phyloP scores from a whole-genome alignment of 64 coral and sea anemone genomes.

The Porites lutea region DNA sequence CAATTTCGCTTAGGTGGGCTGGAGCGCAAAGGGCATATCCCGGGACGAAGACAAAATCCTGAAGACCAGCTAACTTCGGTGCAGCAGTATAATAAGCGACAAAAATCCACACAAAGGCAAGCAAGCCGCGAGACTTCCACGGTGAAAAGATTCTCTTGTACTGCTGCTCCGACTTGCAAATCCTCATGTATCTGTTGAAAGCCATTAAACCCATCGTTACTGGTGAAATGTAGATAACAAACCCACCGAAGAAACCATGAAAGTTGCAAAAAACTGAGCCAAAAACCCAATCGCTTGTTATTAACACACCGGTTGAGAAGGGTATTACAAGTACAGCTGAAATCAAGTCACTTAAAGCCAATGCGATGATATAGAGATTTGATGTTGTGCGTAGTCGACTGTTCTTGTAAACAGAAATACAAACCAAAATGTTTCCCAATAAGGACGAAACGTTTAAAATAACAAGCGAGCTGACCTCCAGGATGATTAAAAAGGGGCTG shows the following conservation, averaged over 20 bases:
- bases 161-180: background rate
- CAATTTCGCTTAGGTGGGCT: background rate
- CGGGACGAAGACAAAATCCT: background rate
- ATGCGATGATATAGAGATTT: background rate
- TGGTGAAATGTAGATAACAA: background rate
- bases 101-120: background rate
- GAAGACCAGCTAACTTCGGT: background rate
- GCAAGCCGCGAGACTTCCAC: background rate
- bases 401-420: background rate
- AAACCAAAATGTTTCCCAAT: background rate
- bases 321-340: background rate
- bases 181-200: background rate
- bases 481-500: background rate
- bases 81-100: background rate
- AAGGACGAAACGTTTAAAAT: background rate
- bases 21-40: background rate
- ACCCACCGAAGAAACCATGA: background rate
- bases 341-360: background rate
- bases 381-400: background rate
- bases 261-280: background rate
- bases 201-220: conserved; percentile 8
- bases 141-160: background rate
- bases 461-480: background rate
- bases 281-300: background rate
- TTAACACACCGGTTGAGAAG: background rate